Percentiles rank a stretch among this genome's conserved stretches.
Evolutionary conservation across 2,113 vertebrate genomes (phyloP).

Genomic region (Hypanus sabinus): DNA sequence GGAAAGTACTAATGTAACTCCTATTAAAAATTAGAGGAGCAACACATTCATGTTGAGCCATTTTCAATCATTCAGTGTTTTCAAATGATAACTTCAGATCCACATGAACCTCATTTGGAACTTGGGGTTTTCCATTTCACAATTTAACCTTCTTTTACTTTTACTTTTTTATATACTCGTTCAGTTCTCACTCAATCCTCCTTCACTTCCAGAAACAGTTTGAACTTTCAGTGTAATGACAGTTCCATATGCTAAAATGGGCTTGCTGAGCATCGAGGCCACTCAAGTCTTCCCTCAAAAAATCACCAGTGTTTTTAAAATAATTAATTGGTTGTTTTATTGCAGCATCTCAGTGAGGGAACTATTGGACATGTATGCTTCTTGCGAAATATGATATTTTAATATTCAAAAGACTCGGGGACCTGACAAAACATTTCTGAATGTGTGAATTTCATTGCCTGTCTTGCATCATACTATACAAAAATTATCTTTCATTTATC

Average conservation of each 20-base stretch:
- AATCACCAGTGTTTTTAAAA: not conserved
- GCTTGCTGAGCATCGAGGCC: not conserved
- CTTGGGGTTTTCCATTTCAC: not conserved
- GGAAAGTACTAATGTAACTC: not conserved
- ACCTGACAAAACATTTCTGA: slow-evolving; percentile 7
- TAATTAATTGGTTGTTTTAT: slow-evolving; percentile 9
- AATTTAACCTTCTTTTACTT: no score
- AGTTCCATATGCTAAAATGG: not conserved
- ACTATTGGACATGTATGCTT: not conserved
- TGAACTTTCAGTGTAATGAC: not conserved
- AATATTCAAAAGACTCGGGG: not conserved
- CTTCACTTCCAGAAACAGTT: not conserved
- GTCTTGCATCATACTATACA: not conserved
- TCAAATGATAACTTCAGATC: not conserved
- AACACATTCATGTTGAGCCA: not conserved
- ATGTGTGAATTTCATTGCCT: not conserved
- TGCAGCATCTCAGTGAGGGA: not conserved
- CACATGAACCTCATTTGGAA: not conserved
- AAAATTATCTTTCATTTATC: not conserved
- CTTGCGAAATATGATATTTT: not conserved
- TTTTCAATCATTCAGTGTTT: not conserved
- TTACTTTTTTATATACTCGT: no score
- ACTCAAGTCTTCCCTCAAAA: not conserved
- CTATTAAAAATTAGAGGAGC: not conserved
- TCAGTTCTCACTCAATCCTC: no score